These are phyloP conservation scores for Chydorus sphaericus DNA, from an alignment of 2,888 invertebrate species.

Conservation along the genomic window DNA sequence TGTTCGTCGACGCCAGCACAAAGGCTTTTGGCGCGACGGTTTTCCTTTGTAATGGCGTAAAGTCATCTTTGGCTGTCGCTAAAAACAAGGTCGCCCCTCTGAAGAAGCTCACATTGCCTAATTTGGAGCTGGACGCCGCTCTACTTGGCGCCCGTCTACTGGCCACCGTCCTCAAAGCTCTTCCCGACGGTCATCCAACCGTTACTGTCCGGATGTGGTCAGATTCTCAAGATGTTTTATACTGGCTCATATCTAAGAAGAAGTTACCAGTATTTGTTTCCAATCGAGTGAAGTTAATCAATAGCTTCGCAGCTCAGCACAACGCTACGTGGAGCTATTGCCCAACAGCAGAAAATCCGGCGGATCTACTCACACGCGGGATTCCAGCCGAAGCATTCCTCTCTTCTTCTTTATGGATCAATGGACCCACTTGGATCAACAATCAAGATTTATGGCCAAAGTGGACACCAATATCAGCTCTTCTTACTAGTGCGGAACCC, in stretches of 20 bases:
- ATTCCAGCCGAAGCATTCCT: neutral
- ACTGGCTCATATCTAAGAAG: neutral
- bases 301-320: neutral
- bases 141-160: neutral
- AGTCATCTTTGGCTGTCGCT: conserved; percentile 1
- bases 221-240: conserved; percentile 7
- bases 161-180: neutral
- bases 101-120: conserved; percentile 3
- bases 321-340: neutral
- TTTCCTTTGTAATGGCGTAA: neutral
- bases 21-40: neutral
- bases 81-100: conserved; percentile 1
- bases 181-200: neutral
- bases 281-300: neutral
- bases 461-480: neutral
- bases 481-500: too few relatives aligned
- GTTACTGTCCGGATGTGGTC: neutral
- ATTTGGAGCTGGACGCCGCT: conserved; percentile 6
- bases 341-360: conserved; percentile 3
- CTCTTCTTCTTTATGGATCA: neutral
- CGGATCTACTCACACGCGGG: conserved; percentile 1
- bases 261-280: neutral
- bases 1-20: conserved; percentile 8
- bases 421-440: neutral
- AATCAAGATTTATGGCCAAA: neutral